A percentile compares a stretch with the other conserved stretches of the same genome.
Evolutionary conservation across 2,888 invertebrate genomes (phyloP).

Genomic region (Rhingia rostrata): DNA sequence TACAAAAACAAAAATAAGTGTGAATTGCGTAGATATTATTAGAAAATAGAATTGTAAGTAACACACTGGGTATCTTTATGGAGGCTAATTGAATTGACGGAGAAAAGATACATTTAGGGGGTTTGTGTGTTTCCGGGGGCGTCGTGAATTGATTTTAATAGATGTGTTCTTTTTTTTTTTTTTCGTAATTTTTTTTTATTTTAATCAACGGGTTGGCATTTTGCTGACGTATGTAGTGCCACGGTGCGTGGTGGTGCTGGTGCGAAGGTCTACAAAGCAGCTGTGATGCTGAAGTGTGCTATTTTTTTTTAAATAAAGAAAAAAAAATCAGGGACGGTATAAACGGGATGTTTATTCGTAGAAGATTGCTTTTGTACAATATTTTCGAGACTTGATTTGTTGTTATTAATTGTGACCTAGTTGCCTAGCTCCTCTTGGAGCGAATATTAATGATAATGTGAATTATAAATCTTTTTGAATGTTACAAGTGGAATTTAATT

Average conservation of each 20-base stretch:
- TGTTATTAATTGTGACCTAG: conserved; percentile 56
- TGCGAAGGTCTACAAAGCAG: conserved; percentile 16
- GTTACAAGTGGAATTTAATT: conserved; percentile 25
- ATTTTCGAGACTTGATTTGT: conserved; percentile 49
- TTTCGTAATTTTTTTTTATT: background rate
- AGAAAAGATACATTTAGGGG: conserved; percentile 40
- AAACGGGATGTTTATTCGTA: conserved; percentile 15
- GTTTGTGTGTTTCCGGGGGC: conserved; percentile 7
- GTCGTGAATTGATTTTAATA: conserved; percentile 45
- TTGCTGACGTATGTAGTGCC: conserved; percentile 27
- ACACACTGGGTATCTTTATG: background rate
- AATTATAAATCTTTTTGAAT: conserved; percentile 18
- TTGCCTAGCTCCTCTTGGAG: conserved; percentile 1
- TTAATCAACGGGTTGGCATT: conserved; percentile 30
- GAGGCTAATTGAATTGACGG: conserved; percentile 31
- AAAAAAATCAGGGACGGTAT: conserved; percentile 27
- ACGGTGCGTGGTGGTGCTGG: conserved; percentile 1
- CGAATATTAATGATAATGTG: conserved; percentile 4
- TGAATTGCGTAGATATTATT: conserved; percentile 60
- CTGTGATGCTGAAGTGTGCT: background rate
- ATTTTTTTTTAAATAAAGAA: conserved; percentile 5
- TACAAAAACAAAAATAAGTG: conserved; percentile 55
- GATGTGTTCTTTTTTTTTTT: conserved; percentile 24
- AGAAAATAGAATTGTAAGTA: background rate
- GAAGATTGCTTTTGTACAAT: conserved; percentile 12